Evolutionary conservation across 2,113 vertebrate genomes (phyloP).

Genomic region (Odontesthes bonariensis): DNA sequence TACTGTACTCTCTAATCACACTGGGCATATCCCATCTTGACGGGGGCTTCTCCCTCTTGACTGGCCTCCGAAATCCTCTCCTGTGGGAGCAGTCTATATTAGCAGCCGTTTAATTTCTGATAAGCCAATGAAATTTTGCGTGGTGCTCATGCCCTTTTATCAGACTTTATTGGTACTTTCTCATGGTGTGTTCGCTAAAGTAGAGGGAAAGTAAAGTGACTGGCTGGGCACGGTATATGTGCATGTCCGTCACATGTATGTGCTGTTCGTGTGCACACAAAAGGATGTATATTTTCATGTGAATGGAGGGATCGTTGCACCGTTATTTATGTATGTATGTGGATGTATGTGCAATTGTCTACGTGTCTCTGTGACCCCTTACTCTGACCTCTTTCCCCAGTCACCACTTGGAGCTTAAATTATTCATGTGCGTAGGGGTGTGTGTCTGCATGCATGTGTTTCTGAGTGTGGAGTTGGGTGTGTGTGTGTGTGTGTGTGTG

Average conservation of each 20-base stretch:
- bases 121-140: slow-evolving; percentile 63
- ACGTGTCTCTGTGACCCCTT: slow-evolving; percentile 76
- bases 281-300: slow-evolving; percentile 45
- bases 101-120: slow-evolving; percentile 74
- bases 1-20: slow-evolving; percentile 74
- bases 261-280: slow-evolving; percentile 22
- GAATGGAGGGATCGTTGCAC: slow-evolving; percentile 21
- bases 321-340: slow-evolving; percentile 69
- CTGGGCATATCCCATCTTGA: slow-evolving; percentile 63
- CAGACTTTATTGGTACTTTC: slow-evolving; percentile 27
- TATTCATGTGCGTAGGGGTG: slow-evolving; percentile 76
- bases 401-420: slow-evolving; percentile 78
- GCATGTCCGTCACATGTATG: slow-evolving; percentile 1
- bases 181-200: slow-evolving; percentile 16
- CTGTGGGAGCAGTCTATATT: slow-evolving; percentile 72
- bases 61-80: slow-evolving; percentile 59
- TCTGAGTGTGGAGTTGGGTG: slow-evolving; percentile 35
- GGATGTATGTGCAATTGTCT: slow-evolving; percentile 73
- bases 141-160: slow-evolving; percentile 52
- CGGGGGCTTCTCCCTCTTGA: slow-evolving; percentile 59
- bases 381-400: slow-evolving; percentile 75
- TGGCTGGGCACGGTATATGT: slow-evolving; percentile 34
- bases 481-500: slow-evolving; percentile 35
- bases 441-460: slow-evolving; percentile 33
- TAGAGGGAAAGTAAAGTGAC: slow-evolving; percentile 16